These are phyloP conservation scores for Pheosia tremula DNA, from an alignment of 2,888 invertebrate species.

Conservation along the genomic window DNA sequence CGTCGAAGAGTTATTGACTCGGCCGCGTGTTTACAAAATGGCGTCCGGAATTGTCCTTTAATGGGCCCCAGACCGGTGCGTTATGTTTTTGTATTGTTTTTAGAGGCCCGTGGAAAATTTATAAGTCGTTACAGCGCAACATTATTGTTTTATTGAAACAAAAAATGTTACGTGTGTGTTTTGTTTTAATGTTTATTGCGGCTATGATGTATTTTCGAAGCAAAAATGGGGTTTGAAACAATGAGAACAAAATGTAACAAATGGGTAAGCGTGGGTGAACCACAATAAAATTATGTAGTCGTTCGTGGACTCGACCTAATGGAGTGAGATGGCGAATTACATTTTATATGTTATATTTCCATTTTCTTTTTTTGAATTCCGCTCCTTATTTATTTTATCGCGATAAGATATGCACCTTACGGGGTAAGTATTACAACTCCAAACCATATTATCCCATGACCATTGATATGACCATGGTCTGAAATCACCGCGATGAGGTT, in stretches of 20 bases:
- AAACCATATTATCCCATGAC: slow-evolving; percentile 41
- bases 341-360: no score
- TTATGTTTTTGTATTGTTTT: slow-evolving; percentile 41
- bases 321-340: no score
- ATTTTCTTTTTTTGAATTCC: no score
- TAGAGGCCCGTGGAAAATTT: slow-evolving; percentile 32
- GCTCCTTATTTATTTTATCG: neutral
- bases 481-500: slow-evolving; percentile 39
- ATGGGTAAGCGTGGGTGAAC: neutral
- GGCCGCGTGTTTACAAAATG: slow-evolving; percentile 46
- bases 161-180: slow-evolving; percentile 25
- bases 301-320: no score
- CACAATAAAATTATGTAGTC: neutral
- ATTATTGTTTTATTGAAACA: slow-evolving; percentile 37
- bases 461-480: slow-evolving; percentile 54
- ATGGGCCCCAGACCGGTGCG: slow-evolving; percentile 41
- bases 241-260: slow-evolving; percentile 2
- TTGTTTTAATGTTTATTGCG: slow-evolving; percentile 30
- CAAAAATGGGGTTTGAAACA: neutral
- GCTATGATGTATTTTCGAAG: neutral
- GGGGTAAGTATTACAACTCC: slow-evolving; percentile 38
- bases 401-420: slow-evolving; percentile 13
- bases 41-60: slow-evolving; percentile 52
- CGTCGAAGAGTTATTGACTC: slow-evolving; percentile 60
- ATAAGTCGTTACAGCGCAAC: slow-evolving; percentile 39